Conservation (phyloP, 2,113 vertebrate genomes). For the Xenopus laevis region DNA sequence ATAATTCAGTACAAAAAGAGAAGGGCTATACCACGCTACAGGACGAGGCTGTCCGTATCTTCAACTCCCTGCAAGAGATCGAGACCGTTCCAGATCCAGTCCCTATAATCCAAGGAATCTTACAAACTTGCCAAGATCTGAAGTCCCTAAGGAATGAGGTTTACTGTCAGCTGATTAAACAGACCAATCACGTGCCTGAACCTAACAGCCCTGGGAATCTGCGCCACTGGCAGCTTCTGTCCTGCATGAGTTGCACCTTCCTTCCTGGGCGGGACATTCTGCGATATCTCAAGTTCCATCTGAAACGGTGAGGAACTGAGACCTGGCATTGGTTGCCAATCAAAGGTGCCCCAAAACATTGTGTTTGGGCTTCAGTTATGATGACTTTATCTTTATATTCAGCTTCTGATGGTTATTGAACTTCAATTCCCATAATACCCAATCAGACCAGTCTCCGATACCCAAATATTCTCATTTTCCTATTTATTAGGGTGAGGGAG, state of each 20-base stretch:
- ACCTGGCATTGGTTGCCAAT: too few species aligned
- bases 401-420: too few species aligned
- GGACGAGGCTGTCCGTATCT: constrained; percentile 89
- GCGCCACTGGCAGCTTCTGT: constrained; percentile 86
- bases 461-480: too few species aligned
- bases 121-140: constrained; percentile 91
- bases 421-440: too few species aligned
- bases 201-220: constrained; percentile 80
- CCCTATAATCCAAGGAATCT: constrained; percentile 87
- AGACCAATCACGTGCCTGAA: constrained; percentile 89
- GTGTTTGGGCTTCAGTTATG: too few species aligned
- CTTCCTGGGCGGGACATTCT: constrained; percentile 82
- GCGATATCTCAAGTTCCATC: constrained; percentile 87
- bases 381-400: too few species aligned
- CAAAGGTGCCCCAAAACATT: too few species aligned
- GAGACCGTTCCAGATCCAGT: constrained; percentile 85
- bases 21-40: constrained; percentile 87
- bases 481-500: constrained; percentile 71
- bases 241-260: constrained; percentile 89
- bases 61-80: constrained; percentile 89
- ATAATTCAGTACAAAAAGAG: constrained; percentile 73
- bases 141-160: constrained; percentile 85
- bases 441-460: too few species aligned
- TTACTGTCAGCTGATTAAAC: constrained; percentile 91
- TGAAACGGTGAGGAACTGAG: constrained; percentile 69